Evolutionary conservation across 2,888 invertebrate genomes (phyloP), one percentile per base, ranked within the genome.

Genomic region (Dynastes hyllus): DNA sequence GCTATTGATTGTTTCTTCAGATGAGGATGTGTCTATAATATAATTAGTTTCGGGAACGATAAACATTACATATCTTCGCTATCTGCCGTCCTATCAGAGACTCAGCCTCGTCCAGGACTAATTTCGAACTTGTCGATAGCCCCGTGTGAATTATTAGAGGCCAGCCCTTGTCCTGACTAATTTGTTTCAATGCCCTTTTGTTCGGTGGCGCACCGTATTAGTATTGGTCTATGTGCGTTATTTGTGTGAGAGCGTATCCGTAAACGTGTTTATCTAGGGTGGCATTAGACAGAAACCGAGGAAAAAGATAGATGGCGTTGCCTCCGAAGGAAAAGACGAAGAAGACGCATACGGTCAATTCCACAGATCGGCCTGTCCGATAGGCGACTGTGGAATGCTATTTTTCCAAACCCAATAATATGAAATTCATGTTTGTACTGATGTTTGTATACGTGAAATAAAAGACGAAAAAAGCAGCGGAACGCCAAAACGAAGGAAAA

Each of bases 141-240:
- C 80, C 81, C 82, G 86, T 84, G 87, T 88, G 87, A 88, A 87
- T 87, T 88, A 88, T 88, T 86, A 85, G 84, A 84, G 86, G 86
- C 85, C 84, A 85, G 85, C 85, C 83, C 85, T 85, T 87, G 88
- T 88, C 87, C 85, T 87, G 85, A 87, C 88, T 88, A 88, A 88
- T 88, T 88, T 88, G 87, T 86, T 86, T 86, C 86, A 86, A 82
- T 86, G 83, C 84, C 85, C 87, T 86, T 67, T 87, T 85, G 85
- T 86, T 82, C 87, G 83, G 87, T 86, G 87, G 87, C 88, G 86
- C 86, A 84, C 83, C 83, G 84, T 84, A 86, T 86, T 86, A 22
- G 45, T 69, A 69, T 69, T 16, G 9, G 27, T 53, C 51, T 58
- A 69, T 69, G 27, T 51, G 51, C 51, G 50, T 69, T 69, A 69